Evolutionary conservation across 2,113 vertebrate species (phyloP), one percentile per base, ranked within the genome.

Genomic region (Phalacrocorax aristotelis): DNA sequence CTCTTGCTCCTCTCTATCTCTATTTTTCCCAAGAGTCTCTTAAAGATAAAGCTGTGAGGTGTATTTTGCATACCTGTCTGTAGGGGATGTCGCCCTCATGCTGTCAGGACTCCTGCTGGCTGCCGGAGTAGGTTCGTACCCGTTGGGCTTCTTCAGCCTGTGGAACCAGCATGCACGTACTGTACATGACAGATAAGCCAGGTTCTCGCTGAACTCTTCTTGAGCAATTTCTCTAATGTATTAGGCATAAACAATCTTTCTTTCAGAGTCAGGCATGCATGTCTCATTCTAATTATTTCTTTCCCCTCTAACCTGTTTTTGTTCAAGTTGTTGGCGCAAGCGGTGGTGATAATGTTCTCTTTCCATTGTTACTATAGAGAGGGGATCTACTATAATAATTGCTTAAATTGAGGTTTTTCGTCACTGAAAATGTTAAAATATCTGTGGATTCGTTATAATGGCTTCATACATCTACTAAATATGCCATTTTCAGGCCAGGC

Each of bases 201-300:
- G 49, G 75, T 38, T 74, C 75, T 94, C 2, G 5, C 58, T 48
- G 91, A 57, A 38, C 83, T 85, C 95, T 86, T 46, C 64, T 84
- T 57, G 38, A 94, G 86, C 69, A 16, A 83, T 88, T 96, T 89
- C 89, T 79, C 36, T 40, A 10, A 60, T 32, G 55, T 38, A 49
- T 70, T 52, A 52, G 44, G 55, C 74, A 90, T 27, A 79, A 96
- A 80, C 74, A 89, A 7, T 26, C 40, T 82, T 89, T 32, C 89
- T 70, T 72, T 72, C 64, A n/a, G 61, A 95, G 57, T 36, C 94
- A 90, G 65, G 86, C 92, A 78, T 29, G 61, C 83, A 17, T 81
- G 69, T 82, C 93, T 94, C 71, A 42, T 29, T 72, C 69, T 95
- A 91, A 91, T 95, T 80, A 85, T 61, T 36, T 89, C 57, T 76